A percentile compares a stretch with the other conserved stretches of the same genome.
These are phyloP conservation scores for Gobionotothen gibberifrons DNA, from an alignment of 2,797 vertebrate species.

Conservation along the genomic window DNA sequence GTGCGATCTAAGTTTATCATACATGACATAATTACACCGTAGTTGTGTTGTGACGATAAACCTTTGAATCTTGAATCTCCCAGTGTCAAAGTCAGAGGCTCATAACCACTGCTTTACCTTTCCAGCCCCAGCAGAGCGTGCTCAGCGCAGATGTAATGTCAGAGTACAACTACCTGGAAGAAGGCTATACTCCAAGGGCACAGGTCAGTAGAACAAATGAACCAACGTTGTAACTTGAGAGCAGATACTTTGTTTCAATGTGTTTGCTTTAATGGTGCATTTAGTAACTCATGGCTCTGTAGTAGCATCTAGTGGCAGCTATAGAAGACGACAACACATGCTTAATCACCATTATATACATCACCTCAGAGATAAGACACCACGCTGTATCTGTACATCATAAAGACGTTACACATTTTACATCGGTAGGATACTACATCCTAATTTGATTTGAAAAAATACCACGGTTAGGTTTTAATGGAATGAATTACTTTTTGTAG, in stretches of 20 bases:
- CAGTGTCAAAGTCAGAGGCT: neutral
- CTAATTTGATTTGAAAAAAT: neutral
- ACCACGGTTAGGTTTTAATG: neutral
- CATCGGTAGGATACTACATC: neutral
- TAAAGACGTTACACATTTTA: neutral
- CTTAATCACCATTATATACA: neutral
- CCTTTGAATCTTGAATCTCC: neutral
- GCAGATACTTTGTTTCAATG: neutral
- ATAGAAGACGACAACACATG: neutral
- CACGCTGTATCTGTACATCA: neutral
- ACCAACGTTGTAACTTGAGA: neutral
- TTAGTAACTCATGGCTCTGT: neutral
- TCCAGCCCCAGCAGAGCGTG: slow-evolving; percentile 90
- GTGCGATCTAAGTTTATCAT: no score
- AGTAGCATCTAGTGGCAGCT: slow-evolving; percentile 28
- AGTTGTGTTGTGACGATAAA: no score
- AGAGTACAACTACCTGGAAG: slow-evolving; percentile 93
- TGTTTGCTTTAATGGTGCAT: neutral
- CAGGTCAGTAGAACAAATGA: slow-evolving; percentile 84
- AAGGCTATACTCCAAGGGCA: slow-evolving; percentile 89
- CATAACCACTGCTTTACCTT: slow-evolving; percentile 3
- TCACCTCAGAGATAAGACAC: neutral
- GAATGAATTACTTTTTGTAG: slow-evolving; percentile 53
- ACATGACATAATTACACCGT: no score
- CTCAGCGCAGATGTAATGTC: slow-evolving; percentile 89